Percentiles rank a stretch among this genome's conserved stretches.
phyloP scores from a whole-genome alignment of 2,888 invertebrate genomes.

The Ennomos quercinarius region DNA sequence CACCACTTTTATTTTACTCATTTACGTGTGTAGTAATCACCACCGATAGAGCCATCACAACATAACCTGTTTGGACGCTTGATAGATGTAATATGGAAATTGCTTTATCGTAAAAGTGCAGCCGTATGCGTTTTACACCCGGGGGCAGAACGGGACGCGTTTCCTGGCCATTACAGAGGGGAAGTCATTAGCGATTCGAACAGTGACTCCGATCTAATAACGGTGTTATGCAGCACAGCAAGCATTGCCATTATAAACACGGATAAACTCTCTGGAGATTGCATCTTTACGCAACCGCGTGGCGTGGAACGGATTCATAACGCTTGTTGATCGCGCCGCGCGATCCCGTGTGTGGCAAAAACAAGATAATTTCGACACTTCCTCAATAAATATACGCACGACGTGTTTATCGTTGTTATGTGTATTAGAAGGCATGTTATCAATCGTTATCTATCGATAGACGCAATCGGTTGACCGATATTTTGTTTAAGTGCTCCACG shows the following conservation, averaged over 20 bases:
- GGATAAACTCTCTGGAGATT: slow-evolving; percentile 64
- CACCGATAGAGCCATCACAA: slow-evolving; percentile 10
- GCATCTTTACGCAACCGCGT: slow-evolving; percentile 65
- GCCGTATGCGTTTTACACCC: slow-evolving; percentile 37
- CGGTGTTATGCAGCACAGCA: slow-evolving; percentile 61
- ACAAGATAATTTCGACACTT: slow-evolving; percentile 38
- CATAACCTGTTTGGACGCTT: slow-evolving; percentile 1
- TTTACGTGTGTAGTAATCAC: slow-evolving; percentile 4
- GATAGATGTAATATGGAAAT: slow-evolving; percentile 5
- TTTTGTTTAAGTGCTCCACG: slow-evolving; percentile 10
- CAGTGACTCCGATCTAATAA: slow-evolving; percentile 69
- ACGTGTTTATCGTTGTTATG: slow-evolving; percentile 26
- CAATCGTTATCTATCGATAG: slow-evolving; percentile 34
- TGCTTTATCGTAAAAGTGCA: slow-evolving; percentile 27
- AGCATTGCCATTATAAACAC: slow-evolving; percentile 68
- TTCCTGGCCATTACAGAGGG: slow-evolving; percentile 71
- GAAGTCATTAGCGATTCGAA: slow-evolving; percentile 76
- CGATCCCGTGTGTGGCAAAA: slow-evolving; percentile 37
- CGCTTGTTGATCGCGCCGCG: slow-evolving; percentile 33
- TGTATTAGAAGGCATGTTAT: slow-evolving; percentile 12
- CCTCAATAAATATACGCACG: slow-evolving; percentile 31
- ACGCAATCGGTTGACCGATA: slow-evolving; percentile 28
- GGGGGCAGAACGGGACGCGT: slow-evolving; percentile 59
- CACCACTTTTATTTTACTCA: background rate
- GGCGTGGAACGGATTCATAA: slow-evolving; percentile 52